Base-by-base conservation (phyloP, 2,888 invertebrate species). In the Strigamia maritima region DNA sequence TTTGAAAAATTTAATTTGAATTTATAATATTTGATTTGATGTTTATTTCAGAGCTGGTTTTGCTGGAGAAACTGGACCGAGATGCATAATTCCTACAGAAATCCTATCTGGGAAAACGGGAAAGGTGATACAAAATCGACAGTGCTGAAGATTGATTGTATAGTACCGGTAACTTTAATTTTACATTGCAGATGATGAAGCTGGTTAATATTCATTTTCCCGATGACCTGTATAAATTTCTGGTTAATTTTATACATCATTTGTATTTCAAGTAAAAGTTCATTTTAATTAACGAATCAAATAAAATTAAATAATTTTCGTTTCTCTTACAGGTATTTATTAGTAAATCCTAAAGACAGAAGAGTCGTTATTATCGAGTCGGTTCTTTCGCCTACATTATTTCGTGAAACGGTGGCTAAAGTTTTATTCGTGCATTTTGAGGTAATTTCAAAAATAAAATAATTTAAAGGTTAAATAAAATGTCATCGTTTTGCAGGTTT, bases 371-470 rank as follows among this genome's bases (percentile, higher is more conserved):
- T 98, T 38, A 92, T 98, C 24, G 98, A 98, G 87, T 96, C 95
- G 4, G 88, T 97, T 14, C 89, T 98, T 24, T 92, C 93, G 40
- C 93, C 91, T 3, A 93, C 94, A 0, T 86, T 91, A 79, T 92
- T 96, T 84, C 89, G 97, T 80, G 93, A 97, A 84, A 93, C 93
- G 0, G 87, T 98, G 12, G 97, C 97, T 0, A 93, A 93, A 86
- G 96, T 95, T 24, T 87, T 98, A n/a, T 97, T 95, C 85, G 89
- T 90, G 79, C 97, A 97, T 85, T 98, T 93, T 87, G 97, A 97
- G 90, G 94, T 94, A 85, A 87, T 84, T 82, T 12, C n/a, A 35
- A 28, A 75, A n/a, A 26, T n/a, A 40, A 35, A 35, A 31, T 65
- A 26, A 31, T 74, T 8, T 26, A 3, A 26, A 28, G 12, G n/a